Percentiles rank a stretch among this genome's conserved stretches.
phyloP scores from a whole-genome alignment of 2,797 vertebrate species.

The Botia almorhae region DNA sequence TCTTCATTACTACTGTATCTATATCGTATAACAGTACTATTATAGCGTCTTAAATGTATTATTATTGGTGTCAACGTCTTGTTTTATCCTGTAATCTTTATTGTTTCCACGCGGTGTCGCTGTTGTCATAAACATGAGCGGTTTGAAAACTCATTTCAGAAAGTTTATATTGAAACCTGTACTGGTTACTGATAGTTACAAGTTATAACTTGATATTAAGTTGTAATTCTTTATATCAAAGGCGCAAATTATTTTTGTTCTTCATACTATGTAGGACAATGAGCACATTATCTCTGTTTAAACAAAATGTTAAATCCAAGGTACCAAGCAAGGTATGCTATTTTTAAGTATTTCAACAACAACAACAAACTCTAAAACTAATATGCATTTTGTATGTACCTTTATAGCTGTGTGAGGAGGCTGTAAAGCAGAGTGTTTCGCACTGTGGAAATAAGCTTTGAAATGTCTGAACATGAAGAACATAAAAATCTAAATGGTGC shows the following conservation, averaged over 20 bases:
- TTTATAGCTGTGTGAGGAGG: no score
- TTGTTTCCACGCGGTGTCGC: slow-evolving; percentile 39
- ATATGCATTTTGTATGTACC: no score
- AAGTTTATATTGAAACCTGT: background rate
- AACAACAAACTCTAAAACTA: no score
- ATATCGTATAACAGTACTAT: no score
- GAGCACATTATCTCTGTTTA: background rate
- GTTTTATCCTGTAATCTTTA: slow-evolving; percentile 8
- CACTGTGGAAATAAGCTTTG: background rate
- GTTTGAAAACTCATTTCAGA: background rate
- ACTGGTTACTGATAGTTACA: background rate
- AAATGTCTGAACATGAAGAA: background rate
- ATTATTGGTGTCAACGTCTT: no score
- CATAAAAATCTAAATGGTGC: background rate
- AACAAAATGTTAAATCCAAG: background rate
- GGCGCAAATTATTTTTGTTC: background rate
- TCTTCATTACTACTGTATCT: no score
- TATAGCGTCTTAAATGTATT: no score
- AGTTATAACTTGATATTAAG: no score
- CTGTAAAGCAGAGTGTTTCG: no score
- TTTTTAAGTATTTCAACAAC: no score
- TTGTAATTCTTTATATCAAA: background rate
- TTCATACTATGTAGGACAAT: background rate
- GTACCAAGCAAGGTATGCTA: no score
- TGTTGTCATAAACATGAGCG: background rate